phyloP scores from a whole-genome alignment of 2,888 invertebrate genomes.

The Athrips mouffetella region DNA sequence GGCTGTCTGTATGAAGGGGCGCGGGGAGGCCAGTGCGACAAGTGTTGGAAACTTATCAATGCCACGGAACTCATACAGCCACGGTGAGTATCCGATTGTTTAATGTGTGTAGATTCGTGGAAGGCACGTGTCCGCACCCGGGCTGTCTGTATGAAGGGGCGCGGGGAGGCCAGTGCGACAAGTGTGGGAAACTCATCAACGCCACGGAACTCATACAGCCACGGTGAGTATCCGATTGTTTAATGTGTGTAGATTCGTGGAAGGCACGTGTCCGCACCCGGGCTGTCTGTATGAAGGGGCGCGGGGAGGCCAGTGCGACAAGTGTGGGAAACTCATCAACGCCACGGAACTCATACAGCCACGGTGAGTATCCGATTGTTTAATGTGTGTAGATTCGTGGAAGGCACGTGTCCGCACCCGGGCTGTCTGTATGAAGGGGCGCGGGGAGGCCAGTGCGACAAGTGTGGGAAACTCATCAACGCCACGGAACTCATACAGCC shows the following conservation, averaged over 20 bases:
- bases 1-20: slow-evolving; percentile 81
- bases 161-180: slow-evolving; percentile 99
- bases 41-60: slow-evolving; percentile 96
- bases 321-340: slow-evolving; percentile 96
- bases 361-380: background rate
- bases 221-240: background rate
- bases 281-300: slow-evolving; percentile 81
- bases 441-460: too few species aligned
- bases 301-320: slow-evolving; percentile 99
- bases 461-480: too few species aligned
- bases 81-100: background rate
- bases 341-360: slow-evolving; percentile 92
- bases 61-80: slow-evolving; percentile 92
- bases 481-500: too few species aligned
- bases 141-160: slow-evolving; percentile 81
- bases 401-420: background rate
- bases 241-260: background rate
- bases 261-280: background rate
- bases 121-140: background rate
- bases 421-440: background rate
- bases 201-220: slow-evolving; percentile 92
- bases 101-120: background rate
- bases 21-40: slow-evolving; percentile 99
- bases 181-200: slow-evolving; percentile 96
- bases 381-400: background rate